Conservation (phyloP, 2,797 vertebrate species). For the Lagorchestes hirsutus region DNA sequence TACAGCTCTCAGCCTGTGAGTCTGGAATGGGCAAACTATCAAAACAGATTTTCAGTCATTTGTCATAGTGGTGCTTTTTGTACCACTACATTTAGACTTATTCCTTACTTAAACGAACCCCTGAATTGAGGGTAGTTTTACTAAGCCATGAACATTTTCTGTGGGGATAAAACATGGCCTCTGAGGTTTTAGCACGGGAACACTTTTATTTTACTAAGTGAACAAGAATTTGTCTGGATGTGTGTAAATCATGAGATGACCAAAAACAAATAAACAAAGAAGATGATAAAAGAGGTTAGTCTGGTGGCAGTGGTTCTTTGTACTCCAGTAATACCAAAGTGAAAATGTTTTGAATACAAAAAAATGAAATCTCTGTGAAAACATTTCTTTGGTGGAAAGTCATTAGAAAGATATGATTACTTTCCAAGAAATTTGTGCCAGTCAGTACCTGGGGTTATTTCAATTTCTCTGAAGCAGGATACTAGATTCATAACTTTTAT, state of each 20-base stretch:
- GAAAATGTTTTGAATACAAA: constrained; percentile 33
- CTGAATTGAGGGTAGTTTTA: constrained; percentile 55
- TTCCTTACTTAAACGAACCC: constrained; percentile 62
- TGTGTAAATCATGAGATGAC: constrained; percentile 34
- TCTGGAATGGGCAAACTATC: constrained; percentile 54
- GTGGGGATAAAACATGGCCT: constrained; percentile 44
- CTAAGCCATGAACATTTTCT: constrained; percentile 69
- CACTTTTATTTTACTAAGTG: not conserved
- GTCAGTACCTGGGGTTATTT: constrained; percentile 21
- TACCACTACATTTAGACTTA: constrained; percentile 48
- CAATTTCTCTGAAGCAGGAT: not conserved
- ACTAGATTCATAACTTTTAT: constrained; percentile 1
- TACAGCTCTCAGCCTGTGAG: not conserved
- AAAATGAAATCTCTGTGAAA: constrained; percentile 27
- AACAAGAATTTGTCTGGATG: constrained; percentile 45
- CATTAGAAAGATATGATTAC: constrained; percentile 22
- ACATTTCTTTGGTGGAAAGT: constrained; percentile 28
- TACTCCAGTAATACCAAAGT: constrained; percentile 47
- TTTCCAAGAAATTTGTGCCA: not conserved
- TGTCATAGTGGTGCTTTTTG: constrained; percentile 65
- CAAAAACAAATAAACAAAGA: constrained; percentile 52
- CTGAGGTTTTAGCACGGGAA: constrained; percentile 53
- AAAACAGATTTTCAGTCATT: constrained; percentile 68
- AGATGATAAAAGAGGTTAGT: constrained; percentile 28
- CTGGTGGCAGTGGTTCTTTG: constrained; percentile 54